Evolutionary conservation across 2,113 vertebrate species (phyloP).

Genomic region (Alouatta palliata): DNA sequence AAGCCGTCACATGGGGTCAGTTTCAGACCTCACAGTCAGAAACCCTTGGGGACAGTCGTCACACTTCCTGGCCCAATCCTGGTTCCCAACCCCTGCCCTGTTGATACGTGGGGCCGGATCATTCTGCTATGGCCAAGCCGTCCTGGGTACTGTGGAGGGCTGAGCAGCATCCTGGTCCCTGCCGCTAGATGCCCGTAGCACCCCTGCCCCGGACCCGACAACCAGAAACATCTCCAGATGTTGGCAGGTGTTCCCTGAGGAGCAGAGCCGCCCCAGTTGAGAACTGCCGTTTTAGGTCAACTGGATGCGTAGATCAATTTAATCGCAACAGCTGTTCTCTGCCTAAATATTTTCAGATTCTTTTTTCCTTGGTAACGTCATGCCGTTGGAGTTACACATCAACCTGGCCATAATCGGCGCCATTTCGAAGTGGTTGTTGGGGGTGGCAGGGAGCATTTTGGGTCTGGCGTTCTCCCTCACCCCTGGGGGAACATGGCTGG

Average conservation of each 20-base stretch:
- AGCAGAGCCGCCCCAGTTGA: background rate
- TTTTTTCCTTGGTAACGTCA: background rate
- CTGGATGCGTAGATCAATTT: background rate
- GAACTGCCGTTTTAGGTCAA: background rate
- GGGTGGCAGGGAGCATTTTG: background rate
- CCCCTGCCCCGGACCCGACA: background rate
- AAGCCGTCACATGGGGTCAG: rapidly evolving
- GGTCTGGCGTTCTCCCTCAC: background rate
- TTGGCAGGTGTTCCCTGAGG: background rate
- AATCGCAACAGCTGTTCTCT: background rate
- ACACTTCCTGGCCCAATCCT: background rate
- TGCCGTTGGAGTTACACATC: background rate
- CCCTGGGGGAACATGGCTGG: background rate
- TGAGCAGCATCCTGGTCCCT: background rate
- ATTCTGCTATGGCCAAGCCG: background rate
- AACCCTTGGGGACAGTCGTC: background rate
- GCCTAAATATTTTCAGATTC: background rate
- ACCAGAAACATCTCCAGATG: background rate
- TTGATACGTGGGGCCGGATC: rapidly evolving
- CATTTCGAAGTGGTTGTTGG: background rate
- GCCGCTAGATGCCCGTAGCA: background rate
- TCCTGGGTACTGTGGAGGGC: background rate
- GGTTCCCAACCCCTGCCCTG: background rate
- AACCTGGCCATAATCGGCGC: background rate
- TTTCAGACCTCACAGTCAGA: background rate